Conservation (phyloP, 2,888 invertebrate genomes). For the Megaustenia siamemsis region DNA sequence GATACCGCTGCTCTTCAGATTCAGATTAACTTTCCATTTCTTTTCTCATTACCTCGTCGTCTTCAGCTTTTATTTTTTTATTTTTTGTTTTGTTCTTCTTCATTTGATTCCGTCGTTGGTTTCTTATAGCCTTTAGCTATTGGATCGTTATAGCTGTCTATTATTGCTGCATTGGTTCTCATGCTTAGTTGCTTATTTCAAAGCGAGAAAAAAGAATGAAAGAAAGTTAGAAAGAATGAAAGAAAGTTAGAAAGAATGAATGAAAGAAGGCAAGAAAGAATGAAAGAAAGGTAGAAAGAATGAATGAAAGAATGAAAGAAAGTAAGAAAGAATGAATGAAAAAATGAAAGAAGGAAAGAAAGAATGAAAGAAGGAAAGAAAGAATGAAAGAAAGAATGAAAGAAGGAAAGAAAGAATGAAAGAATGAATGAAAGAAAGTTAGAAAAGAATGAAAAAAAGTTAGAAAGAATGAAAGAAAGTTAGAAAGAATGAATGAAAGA, state of each 20-base stretch:
- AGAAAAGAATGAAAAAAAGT: neutral
- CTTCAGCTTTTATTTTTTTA: neutral
- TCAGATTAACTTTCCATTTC: neutral
- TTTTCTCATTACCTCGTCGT: conserved; percentile 11
- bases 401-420: neutral
- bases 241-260: neutral
- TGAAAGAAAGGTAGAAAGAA: too few relatives aligned
- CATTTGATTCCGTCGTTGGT: neutral
- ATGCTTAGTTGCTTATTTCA: neutral
- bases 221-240: neutral
- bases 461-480: neutral
- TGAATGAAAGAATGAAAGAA: neutral
- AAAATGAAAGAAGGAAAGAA: neutral
- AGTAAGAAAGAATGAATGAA: neutral
- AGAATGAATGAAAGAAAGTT: neutral
- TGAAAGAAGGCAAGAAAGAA: neutral
- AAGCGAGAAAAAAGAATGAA: neutral
- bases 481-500: neutral
- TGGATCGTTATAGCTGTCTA: too few relatives aligned
- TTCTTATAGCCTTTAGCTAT: neutral
- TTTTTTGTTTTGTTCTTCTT: neutral
- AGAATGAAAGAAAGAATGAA: neutral
- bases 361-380: neutral
- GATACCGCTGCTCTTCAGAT: neutral
- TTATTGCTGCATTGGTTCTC: too few relatives aligned